Base-by-base conservation (phyloP, 2,888 invertebrate species). In the Aphrophora alni region DNA sequence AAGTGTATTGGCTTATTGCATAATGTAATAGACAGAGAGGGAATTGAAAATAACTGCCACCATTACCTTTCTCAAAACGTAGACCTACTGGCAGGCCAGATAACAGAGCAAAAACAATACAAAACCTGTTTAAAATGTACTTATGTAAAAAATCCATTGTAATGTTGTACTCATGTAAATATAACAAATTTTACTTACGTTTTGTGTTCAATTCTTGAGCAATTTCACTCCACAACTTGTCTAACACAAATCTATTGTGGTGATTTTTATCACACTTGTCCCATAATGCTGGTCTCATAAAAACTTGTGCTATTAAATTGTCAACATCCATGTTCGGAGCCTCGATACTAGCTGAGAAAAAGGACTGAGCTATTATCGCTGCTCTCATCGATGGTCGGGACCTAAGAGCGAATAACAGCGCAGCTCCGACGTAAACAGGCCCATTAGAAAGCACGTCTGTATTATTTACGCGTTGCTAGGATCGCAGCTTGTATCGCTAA, bases 1-100 rank as follows among this genome's bases (percentile, higher is more conserved):
- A 81, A 81, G 73, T 78, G 81, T 73, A 78, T 82, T 76, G 80
- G 75, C 68, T 76, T 82, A 75, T 33, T 75, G 24, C 69, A 69
- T 21, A 69, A 69, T 69, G 24, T 69, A 21, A 69, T 69, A 69
- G 24, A 21, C n/a, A 21, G 12, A 69, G 69, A 69, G 24, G 69
- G 69, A 69, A 69, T 68, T n/a, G 5, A 68, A 68, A 3, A 68
- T 68, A 10, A 21, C 3, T 68, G 14, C 68, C 68, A 68, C 68
- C 14, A 68, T 5, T 68, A 68, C 14, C 68, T 68, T 3, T 68
- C 4, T 68, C 14, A 68, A 68, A 68, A 5, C 68, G 68, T 7
- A 68, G 14, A 7, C 10, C 68, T 12, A 7, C 68, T 7, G 68
- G 68, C 68, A 68, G 68, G 14, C 68, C 24, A 68, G 68, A 68